Evolutionary conservation across 2,797 vertebrate genomes (phyloP).

Genomic region (Chromis chromis): DNA sequence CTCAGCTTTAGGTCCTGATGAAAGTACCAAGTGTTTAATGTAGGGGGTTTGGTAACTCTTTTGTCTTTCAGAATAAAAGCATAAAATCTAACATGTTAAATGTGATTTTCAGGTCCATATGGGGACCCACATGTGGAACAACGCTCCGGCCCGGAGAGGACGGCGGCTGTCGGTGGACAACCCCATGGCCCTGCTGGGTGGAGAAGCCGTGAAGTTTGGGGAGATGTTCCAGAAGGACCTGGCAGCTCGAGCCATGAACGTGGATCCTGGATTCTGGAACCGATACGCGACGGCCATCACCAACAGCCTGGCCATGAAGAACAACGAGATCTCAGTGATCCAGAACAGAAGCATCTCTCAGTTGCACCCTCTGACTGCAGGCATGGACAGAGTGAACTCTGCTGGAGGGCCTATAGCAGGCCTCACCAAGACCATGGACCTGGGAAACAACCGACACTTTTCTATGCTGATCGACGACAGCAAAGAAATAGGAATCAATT

Average conservation of each 20-base stretch:
- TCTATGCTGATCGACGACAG: slow-evolving; percentile 96
- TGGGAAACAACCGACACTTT: slow-evolving; percentile 91
- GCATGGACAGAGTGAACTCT: slow-evolving; percentile 90
- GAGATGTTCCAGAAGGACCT: slow-evolving; percentile 97
- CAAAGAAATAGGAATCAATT: slow-evolving; percentile 98
- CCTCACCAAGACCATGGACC: slow-evolving; percentile 91
- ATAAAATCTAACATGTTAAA: background rate
- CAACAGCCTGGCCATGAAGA: slow-evolving; percentile 95
- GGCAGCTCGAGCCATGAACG: slow-evolving; percentile 93
- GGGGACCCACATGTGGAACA: slow-evolving; percentile 99
- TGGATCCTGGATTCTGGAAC: slow-evolving; percentile 95
- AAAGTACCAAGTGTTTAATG: background rate
- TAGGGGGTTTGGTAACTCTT: background rate
- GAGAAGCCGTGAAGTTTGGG: slow-evolving; percentile 92
- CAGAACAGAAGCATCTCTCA: slow-evolving; percentile 93
- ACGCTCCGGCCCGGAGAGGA: slow-evolving; percentile 92
- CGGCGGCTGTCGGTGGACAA: slow-evolving; percentile 95
- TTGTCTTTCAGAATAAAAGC: background rate
- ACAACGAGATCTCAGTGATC: slow-evolving; percentile 98
- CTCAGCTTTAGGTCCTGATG: no score
- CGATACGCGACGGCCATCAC: slow-evolving; percentile 95
- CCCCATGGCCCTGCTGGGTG: slow-evolving; percentile 92
- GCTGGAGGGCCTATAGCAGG: slow-evolving; percentile 86
- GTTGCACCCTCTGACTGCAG: slow-evolving; percentile 87
- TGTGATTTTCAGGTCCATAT: slow-evolving; percentile 91